Base-by-base conservation (phyloP, 2,113 vertebrate species). In the Pseudorasbora parva region DNA sequence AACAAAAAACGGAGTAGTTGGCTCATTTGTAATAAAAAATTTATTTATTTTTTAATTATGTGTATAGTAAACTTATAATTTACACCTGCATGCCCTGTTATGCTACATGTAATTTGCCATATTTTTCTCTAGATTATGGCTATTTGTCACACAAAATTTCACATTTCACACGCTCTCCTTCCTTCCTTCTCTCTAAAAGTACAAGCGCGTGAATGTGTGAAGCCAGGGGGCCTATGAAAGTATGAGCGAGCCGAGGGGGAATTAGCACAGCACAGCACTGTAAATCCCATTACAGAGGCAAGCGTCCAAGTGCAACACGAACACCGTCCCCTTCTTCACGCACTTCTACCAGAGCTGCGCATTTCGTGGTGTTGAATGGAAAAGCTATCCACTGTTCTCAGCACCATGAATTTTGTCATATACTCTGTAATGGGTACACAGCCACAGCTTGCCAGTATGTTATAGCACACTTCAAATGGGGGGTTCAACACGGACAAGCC, bases 61-160 rank as follows among this genome's bases (percentile, higher is more conserved):
- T 75, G 59, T 51, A 54, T 45, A 66, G 43, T 2, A 47, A 78
- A 43, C n/a, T 15, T 72, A 69, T 54, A 73, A 73, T 73, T 23
- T 56, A 15, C 43, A 62, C 19, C 41, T 64, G n/a, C 43, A 23
- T 19, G 41, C 0, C 19, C 11, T 81, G 64, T 56, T 57, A 66
- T n/a, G 57, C 59, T 66, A 54, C 87, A 19, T 1, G 78, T 84
- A 77, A 82, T 78, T 82, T 62, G 82, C 83, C 49, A 17, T 87
- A 87, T 90, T 91, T 88, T 90, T 89, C 85, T 82, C 86, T 76
- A 87, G 86, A 91, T 91, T 88, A 93, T 88, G 90, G 90, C 86
- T 88, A 89, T 92, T 93, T 91, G 88, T 91, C 90, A 93, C 84
- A 88, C 85, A 56, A 91, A 88, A 72, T 83, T 82, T 47, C 85